Percentiles rank a stretch among this genome's conserved stretches.
Conservation (phyloP, 2,113 vertebrate genomes). For the Antigone vipio region DNA sequence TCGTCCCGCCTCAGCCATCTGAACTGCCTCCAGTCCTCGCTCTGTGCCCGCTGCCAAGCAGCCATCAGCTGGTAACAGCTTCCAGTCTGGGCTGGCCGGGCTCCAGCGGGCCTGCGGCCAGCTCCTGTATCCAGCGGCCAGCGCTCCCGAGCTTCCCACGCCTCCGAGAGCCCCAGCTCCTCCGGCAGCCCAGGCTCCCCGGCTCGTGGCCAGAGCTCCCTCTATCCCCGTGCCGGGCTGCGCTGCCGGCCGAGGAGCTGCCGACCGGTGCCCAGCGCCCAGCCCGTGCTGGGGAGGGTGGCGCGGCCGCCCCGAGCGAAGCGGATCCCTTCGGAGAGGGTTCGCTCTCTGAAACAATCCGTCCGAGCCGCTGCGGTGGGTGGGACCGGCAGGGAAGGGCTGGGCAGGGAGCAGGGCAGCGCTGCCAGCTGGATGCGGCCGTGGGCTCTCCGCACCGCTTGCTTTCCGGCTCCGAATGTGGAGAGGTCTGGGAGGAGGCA, state of each 20-base stretch:
- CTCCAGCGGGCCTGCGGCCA: not conserved
- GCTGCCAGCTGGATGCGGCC: not conserved
- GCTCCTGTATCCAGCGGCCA: slow-evolving; percentile 17
- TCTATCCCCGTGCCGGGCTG: not conserved
- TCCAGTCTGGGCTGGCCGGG: not conserved
- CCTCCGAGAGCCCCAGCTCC: not conserved
- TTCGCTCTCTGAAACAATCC: not conserved
- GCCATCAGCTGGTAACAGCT: slow-evolving; percentile 31
- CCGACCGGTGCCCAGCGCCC: not conserved
- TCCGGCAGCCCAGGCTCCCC: not conserved
- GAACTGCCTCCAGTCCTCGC: not conserved
- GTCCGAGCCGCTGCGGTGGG: not conserved
- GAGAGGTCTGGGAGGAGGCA: not conserved
- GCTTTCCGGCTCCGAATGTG: rapidly evolving
- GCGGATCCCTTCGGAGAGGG: not conserved
- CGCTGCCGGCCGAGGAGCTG: not conserved
- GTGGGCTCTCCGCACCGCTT: not conserved
- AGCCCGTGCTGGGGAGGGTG: not conserved
- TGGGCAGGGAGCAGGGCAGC: not conserved
- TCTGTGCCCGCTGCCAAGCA: slow-evolving; percentile 3
- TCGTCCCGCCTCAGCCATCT: not conserved
- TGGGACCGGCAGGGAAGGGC: not conserved
- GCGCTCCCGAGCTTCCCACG: slow-evolving; percentile 43
- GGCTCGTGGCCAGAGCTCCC: not conserved
- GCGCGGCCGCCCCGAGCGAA: rapidly evolving